Percentiles rank a stretch among this genome's conserved stretches.
phyloP scores from a whole-genome alignment of 2,888 invertebrate species.

The Euplagia quadripunctaria region DNA sequence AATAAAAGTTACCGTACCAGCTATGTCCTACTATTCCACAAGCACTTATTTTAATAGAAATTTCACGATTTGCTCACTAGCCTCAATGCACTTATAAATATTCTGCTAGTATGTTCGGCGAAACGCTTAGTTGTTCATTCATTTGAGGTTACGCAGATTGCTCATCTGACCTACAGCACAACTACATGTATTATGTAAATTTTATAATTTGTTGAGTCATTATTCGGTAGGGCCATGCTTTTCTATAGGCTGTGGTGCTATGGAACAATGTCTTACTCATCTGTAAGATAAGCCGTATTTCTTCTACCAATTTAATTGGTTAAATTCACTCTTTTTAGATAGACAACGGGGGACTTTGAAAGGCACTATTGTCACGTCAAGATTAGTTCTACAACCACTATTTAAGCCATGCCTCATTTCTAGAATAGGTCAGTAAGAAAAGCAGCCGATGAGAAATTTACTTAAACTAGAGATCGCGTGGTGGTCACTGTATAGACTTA shows the following conservation, averaged over 20 bases:
- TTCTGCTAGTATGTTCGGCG: conserved; percentile 5
- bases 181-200: conserved; percentile 42
- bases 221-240: conserved; percentile 7
- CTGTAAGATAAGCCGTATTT: too few species aligned
- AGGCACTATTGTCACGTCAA: too few species aligned
- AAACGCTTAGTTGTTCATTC: conserved; percentile 19
- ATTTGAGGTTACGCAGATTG: conserved; percentile 15
- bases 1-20: background rate
- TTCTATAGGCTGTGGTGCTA: background rate
- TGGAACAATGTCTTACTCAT: background rate
- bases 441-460: too few species aligned
- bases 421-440: too few species aligned
- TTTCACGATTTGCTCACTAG: conserved; percentile 21
- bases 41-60: conserved; percentile 18
- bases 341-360: too few species aligned
- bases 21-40: background rate
- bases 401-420: too few species aligned
- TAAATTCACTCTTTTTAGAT: too few species aligned
- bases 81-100: conserved; percentile 25
- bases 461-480: too few species aligned
- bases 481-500: too few species aligned
- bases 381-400: too few species aligned
- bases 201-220: conserved; percentile 44
- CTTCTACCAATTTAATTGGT: too few species aligned
- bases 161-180: conserved; percentile 27